These are phyloP conservation scores for Apis cerana DNA, from an alignment of 1,140 invertebrate genomes.

Conservation along the genomic window DNA sequence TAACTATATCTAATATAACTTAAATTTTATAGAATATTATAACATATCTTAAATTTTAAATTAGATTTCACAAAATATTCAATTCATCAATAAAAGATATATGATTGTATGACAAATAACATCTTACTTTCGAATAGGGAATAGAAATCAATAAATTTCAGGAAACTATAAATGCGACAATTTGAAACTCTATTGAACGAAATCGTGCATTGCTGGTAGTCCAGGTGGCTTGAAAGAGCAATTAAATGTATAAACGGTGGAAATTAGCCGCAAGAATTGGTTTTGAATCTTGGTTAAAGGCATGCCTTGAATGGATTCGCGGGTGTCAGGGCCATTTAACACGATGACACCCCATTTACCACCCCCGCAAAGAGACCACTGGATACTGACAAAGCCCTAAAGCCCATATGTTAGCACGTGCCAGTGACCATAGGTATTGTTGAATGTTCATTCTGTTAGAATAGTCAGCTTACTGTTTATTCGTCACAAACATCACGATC, in stretches of 20 bases:
- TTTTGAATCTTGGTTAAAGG: slow-evolving; percentile 23
- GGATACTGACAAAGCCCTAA: slow-evolving; percentile 56
- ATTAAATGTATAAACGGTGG: slow-evolving; percentile 68
- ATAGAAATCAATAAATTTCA: slow-evolving; percentile 7
- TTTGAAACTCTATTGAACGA: slow-evolving; percentile 5
- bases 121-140: too few species aligned
- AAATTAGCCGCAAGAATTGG: slow-evolving; percentile 70
- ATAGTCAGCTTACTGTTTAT: slow-evolving; percentile 12
- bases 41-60: background rate
- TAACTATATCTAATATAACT: too few species aligned
- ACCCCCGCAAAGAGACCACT: slow-evolving; percentile 62
- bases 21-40: background rate
- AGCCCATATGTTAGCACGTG: slow-evolving; percentile 67
- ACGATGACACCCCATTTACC: slow-evolving; percentile 69
- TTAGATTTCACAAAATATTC: background rate
- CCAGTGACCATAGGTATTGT: slow-evolving; percentile 41
- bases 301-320: slow-evolving; percentile 54
- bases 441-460: slow-evolving; percentile 20
- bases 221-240: slow-evolving; percentile 62
- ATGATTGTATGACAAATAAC: background rate
- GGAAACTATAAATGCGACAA: slow-evolving; percentile 13
- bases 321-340: slow-evolving; percentile 70
- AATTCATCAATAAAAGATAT: background rate
- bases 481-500: slow-evolving; percentile 6
- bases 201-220: slow-evolving; percentile 34